These are phyloP conservation scores for Avahi laniger DNA, from an alignment of 2,797 vertebrate species.

Conservation along the genomic window DNA sequence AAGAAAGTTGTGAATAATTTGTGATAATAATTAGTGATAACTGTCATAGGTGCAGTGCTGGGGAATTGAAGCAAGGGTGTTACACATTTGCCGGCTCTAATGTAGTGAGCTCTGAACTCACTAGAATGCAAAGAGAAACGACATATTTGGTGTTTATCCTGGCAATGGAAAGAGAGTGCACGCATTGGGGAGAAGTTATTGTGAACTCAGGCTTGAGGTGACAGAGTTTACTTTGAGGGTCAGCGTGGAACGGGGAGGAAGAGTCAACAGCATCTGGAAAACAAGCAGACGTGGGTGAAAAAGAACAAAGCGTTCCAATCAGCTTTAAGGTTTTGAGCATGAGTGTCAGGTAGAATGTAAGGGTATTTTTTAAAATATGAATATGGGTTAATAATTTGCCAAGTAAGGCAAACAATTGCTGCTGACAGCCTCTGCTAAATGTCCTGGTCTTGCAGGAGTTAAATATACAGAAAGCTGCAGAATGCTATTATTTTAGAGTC, in stretches of 20 bases:
- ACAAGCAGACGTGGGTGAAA: background rate
- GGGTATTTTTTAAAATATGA: background rate
- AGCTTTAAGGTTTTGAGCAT: background rate
- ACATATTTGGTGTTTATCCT: background rate
- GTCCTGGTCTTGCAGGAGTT: conserved; percentile 60
- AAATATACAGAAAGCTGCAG: conserved; percentile 64
- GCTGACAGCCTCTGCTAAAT: background rate
- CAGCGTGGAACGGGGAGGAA: background rate
- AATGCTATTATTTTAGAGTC: conserved; percentile 77
- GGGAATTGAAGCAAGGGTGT: background rate
- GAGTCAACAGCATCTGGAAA: background rate
- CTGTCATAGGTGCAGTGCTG: fast-evolving
- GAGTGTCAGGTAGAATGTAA: background rate
- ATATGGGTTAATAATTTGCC: background rate
- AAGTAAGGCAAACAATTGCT: background rate
- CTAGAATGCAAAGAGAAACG: background rate
- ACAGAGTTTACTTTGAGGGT: background rate
- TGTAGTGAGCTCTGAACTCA: background rate
- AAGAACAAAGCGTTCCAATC: background rate
- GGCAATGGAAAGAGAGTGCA: background rate
- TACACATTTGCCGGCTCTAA: background rate
- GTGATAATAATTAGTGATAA: background rate
- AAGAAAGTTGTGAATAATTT: background rate
- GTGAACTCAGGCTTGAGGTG: background rate
- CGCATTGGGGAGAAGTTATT: background rate